Evolutionary conservation across 1,140 invertebrate genomes (phyloP), one percentile per base, ranked within the genome.

Genomic region (Helicoverpa armigera): DNA sequence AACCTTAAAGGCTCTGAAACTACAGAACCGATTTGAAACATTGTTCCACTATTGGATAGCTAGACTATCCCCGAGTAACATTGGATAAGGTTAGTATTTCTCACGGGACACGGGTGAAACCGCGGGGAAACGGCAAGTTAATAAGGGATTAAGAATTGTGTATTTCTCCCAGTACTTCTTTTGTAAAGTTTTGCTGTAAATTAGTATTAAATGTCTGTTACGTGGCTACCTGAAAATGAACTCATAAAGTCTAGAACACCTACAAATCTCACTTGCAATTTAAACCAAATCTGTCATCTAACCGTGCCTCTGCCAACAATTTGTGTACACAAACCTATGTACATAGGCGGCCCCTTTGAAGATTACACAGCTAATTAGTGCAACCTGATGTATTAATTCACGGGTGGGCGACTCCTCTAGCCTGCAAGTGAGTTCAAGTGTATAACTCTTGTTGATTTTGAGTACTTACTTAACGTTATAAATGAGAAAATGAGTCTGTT

Each of bases 361-460:
- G 86, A 90, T 90, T 86, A 88, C 83, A 87, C 87, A 83, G 87
- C 85, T 91, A 91, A 91, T 90, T 90, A 89, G 83, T 86, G 83
- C 82, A 90, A 83, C 85, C 86, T 88, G 90, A 89, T 88, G 77
- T 81, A 84, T 67, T 88, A 89, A 88, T 88, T 88, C 80, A 87
- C 87, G 85, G 84, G 79, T 81, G 77, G 86, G 56, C 86, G 87
- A 80, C 74, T 89, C 83, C 82, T 67, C 80, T 65, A 86, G 72
- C 79, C 81, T 83, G 75, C 82, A 77, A 83, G 88, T 90, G 90
- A 88, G 88, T 87, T 89, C 87, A 83, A 82, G 84, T 88, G 90
- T 83, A 86, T 87, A 87, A 82, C 82, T 81, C 80, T 85, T 70
- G 54, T 75, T 60, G 35, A 29, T 56, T 75, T 50, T 43, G 53